These are phyloP conservation scores for Syngnathoides biaculeatus DNA, from an alignment of 2,113 vertebrate genomes.

Conservation along the genomic window DNA sequence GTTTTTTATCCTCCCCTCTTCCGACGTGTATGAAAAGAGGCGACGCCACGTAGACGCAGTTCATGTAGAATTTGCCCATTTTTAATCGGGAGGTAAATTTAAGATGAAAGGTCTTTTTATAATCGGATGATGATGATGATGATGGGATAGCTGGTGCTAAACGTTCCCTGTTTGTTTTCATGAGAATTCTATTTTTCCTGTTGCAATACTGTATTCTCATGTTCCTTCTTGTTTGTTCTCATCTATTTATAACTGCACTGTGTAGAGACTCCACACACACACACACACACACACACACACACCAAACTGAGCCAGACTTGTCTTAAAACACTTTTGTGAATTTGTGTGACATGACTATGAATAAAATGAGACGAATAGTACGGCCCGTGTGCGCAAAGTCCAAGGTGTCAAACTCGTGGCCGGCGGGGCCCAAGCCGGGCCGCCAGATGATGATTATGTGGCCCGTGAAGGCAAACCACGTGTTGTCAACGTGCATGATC, in stretches of 20 bases:
- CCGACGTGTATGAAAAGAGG: constrained; percentile 68
- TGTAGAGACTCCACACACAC: constrained; percentile 71
- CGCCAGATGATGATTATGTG: too few species aligned
- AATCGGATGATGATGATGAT: constrained; percentile 64
- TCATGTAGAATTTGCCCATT: constrained; percentile 48
- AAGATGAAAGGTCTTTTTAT: constrained; percentile 66
- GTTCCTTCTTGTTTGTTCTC: constrained; percentile 72
- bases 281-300: constrained; percentile 72
- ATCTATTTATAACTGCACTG: constrained; percentile 82
- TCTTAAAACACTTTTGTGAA: constrained; percentile 82
- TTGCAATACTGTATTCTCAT: constrained; percentile 77
- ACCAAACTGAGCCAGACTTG: constrained; percentile 82
- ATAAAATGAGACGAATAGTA: constrained; percentile 53
- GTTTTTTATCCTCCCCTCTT: constrained; percentile 48
- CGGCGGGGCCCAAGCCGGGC: too few species aligned
- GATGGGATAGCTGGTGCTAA: constrained; percentile 76
- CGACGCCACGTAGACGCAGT: constrained; percentile 70
- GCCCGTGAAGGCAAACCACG: too few species aligned
- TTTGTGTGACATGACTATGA: constrained; percentile 79
- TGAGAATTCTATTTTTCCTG: constrained; percentile 76
- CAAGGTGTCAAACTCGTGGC: too few species aligned
- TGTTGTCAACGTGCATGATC: too few species aligned
- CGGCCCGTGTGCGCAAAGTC: too few species aligned
- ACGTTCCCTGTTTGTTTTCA: constrained; percentile 62
- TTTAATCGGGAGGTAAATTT: background rate